These are phyloP conservation scores for Piaya cayana DNA, from an alignment of 2,113 vertebrate genomes.

Conservation along the genomic window DNA sequence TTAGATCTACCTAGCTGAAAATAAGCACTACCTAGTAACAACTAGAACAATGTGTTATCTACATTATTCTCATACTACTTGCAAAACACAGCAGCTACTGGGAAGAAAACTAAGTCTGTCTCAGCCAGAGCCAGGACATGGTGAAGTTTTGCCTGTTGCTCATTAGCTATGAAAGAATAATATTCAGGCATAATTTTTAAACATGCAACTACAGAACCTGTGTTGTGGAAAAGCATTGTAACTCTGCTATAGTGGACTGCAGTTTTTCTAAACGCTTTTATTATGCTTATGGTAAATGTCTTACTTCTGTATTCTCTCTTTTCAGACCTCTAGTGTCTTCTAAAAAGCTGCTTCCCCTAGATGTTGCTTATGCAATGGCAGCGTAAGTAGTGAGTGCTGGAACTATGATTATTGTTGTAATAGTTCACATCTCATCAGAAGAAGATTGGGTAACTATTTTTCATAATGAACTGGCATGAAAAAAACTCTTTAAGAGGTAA, in stretches of 20 bases:
- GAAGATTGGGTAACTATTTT: neutral
- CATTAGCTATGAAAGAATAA: neutral
- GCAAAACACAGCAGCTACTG: no score
- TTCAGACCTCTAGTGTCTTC: conserved; percentile 80
- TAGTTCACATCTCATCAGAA: neutral
- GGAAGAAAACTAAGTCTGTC: no score
- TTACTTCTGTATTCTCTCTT: conserved; percentile 16
- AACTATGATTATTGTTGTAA: neutral
- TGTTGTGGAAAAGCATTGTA: neutral
- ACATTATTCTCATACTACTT: no score
- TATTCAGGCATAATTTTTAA: neutral
- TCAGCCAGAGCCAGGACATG: no score
- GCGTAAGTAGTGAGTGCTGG: conserved; percentile 77
- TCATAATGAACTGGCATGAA: neutral
- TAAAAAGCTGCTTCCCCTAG: conserved; percentile 65
- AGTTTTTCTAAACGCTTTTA: neutral
- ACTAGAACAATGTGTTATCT: no score
- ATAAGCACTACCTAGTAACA: no score
- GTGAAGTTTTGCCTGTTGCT: neutral
- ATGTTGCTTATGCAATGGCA: conserved; percentile 55
- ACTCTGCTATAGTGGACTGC: neutral
- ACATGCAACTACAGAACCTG: neutral
- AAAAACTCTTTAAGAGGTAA: neutral
- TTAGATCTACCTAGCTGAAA: no score
- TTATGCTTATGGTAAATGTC: neutral